Percentiles rank a stretch among this genome's conserved stretches.
These are phyloP conservation scores for Pseudomyrmex flavicornis DNA, from an alignment of 1,140 invertebrate genomes.

Conservation along the genomic window DNA sequence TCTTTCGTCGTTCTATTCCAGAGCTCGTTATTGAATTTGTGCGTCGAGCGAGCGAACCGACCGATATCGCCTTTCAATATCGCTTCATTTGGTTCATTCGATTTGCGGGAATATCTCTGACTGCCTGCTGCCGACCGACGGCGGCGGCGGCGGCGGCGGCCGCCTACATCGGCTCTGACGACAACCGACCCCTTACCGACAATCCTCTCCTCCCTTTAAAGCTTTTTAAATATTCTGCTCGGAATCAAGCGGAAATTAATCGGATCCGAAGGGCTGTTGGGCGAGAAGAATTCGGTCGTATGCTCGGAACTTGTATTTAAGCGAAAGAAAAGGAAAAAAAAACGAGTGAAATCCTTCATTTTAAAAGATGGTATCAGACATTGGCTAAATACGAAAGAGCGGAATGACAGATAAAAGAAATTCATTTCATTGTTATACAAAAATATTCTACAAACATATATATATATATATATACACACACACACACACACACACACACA, in stretches of 20 bases:
- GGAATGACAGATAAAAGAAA: not conserved
- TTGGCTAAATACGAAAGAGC: not conserved
- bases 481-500: too few relatives aligned
- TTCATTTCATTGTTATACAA: not conserved
- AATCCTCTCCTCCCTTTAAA: conserved; percentile 55
- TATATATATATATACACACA: too few relatives aligned
- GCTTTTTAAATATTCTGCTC: conserved; percentile 77
- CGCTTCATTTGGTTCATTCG: conserved; percentile 79
- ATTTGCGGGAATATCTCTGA: conserved; percentile 78
- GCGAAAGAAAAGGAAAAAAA: not conserved
- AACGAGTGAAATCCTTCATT: not conserved
- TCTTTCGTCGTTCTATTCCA: conserved; percentile 71
- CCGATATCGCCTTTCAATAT: conserved; percentile 80
- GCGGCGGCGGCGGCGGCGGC: conserved; percentile 31
- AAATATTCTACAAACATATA: too few relatives aligned
- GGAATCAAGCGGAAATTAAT: conserved; percentile 76
- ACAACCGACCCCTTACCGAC: conserved; percentile 34
- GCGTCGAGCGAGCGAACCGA: conserved; percentile 74
- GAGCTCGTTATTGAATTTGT: conserved; percentile 79
- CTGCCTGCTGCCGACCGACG: conserved; percentile 45
- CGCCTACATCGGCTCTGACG: not conserved
- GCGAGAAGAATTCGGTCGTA: conserved; percentile 18
- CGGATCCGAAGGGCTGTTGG: conserved; percentile 62
- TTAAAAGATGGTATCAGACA: not conserved
- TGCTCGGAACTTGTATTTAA: not conserved